Evolutionary conservation across 92 coral and sea anemone species (phyloP).

Genomic region (Blastomussa wellsi): DNA sequence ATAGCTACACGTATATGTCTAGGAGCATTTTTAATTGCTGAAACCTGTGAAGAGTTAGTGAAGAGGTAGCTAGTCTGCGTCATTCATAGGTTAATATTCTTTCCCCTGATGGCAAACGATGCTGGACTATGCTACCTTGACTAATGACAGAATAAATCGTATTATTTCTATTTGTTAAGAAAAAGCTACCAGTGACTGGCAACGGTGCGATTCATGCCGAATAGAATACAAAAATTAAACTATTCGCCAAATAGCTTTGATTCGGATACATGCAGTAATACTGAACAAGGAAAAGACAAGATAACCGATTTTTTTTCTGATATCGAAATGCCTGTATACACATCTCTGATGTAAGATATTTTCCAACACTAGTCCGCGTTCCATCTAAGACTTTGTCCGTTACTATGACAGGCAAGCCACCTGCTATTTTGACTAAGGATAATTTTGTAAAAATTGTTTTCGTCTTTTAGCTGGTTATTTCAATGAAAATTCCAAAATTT

Average conservation of each 20-base stretch:
- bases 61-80: not conserved
- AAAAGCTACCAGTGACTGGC: not conserved
- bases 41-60: no score
- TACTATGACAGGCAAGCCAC: slow-evolving; percentile 19
- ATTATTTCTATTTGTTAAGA: not conserved
- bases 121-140: not conserved
- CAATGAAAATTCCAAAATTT: not conserved
- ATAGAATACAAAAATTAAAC: not conserved
- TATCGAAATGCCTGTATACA: not conserved
- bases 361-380: not conserved
- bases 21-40: not conserved
- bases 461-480: not conserved
- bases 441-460: not conserved
- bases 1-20: not conserved
- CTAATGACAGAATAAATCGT: not conserved
- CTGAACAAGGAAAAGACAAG: not conserved
- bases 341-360: not conserved
- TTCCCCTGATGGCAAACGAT: not conserved
- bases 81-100: no score
- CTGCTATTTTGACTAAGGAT: not conserved
- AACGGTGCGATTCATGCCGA: not conserved
- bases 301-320: not conserved
- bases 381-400: not conserved
- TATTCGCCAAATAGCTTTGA: not conserved
- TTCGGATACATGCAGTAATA: not conserved